Base-by-base conservation (phyloP, 2,113 vertebrate species). In the Burhinus bistriatus region DNA sequence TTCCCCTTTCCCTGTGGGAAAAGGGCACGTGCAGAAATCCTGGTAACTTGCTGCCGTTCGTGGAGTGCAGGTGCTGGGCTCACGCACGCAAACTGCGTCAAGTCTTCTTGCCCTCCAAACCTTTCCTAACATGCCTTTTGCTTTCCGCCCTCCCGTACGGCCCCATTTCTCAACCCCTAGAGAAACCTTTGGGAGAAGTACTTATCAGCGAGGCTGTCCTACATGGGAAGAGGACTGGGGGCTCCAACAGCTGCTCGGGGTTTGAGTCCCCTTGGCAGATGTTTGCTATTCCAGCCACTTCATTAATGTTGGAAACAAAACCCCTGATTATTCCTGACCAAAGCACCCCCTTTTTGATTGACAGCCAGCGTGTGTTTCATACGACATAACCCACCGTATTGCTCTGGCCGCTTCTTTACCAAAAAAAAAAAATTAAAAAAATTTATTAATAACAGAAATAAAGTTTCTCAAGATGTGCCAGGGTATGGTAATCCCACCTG, bases 271-370 rank as follows among this genome's bases (percentile, higher is more conserved):
- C 82, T 87, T 76, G 94, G 98, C 98, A 98, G 98, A 98, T 98
- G 98, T 98, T 98, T 84, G 81, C 95, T 97, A 95, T 95, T 98
- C 91, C 96, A 97, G 97, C 89, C 98, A 96, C 97, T 98, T 98
- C 97, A 97, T 98, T 98, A 97, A 97, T 92, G 92, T 97, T 96
- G 96, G 97, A 98, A 98, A 98, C 98, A 98, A 98, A 97, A 97
- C 93, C 94, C 97, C 84, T 38, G 87, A 96, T 96, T 97, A 93
- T 97, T 98, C 94, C 93, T 92, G 89, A 98, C 96, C 95, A 96
- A 96, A 97, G 97, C 70, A 47, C 77, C 45, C 93, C 70, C 45
- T 66, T 91, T 58, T 66, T 98, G 98, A 98, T 92, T 98, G 98
- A 98, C 98, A 98, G 96, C 87, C 96, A 83, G 97, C 4, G 97